A percentile compares a stretch with the other conserved stretches of the same genome.
These are phyloP conservation scores for Albula goreensis DNA, from an alignment of 2,113 vertebrate genomes.

Conservation along the genomic window DNA sequence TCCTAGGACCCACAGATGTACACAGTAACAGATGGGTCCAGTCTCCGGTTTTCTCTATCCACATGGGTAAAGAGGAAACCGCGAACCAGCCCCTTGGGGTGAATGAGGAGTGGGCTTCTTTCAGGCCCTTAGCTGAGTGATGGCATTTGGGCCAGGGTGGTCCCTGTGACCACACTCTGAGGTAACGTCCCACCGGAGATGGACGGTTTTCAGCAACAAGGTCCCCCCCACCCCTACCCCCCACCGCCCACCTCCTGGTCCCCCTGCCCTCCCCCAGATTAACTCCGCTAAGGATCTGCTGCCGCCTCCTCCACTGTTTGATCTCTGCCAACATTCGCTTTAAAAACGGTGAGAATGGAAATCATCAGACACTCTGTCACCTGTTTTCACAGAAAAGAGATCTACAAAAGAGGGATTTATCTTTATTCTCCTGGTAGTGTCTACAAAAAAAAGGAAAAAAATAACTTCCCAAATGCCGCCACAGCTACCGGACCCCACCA, in stretches of 20 bases:
- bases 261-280: constrained; percentile 29
- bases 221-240: background rate
- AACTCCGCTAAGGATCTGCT: constrained; percentile 22
- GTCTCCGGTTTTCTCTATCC: constrained; percentile 58
- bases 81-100: constrained; percentile 29
- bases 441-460: background rate
- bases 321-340: constrained; percentile 47
- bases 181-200: background rate
- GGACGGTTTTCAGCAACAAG: background rate
- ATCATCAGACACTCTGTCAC: constrained; percentile 22
- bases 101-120: constrained; percentile 22
- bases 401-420: constrained; percentile 5
- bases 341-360: constrained; percentile 49
- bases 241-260: constrained; percentile 33
- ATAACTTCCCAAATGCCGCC: background rate
- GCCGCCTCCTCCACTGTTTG: constrained; percentile 46
- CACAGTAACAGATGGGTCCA: constrained; percentile 67
- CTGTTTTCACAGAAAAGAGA: constrained; percentile 3
- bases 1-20: constrained; percentile 51
- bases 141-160: background rate
- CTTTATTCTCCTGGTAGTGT: background rate
- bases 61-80: constrained; percentile 58
- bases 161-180: background rate
- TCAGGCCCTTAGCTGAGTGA: constrained; percentile 27
- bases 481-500: background rate